phyloP scores from a whole-genome alignment of 92 coral and sea anemone species.

The Zoanthus sociatus region DNA sequence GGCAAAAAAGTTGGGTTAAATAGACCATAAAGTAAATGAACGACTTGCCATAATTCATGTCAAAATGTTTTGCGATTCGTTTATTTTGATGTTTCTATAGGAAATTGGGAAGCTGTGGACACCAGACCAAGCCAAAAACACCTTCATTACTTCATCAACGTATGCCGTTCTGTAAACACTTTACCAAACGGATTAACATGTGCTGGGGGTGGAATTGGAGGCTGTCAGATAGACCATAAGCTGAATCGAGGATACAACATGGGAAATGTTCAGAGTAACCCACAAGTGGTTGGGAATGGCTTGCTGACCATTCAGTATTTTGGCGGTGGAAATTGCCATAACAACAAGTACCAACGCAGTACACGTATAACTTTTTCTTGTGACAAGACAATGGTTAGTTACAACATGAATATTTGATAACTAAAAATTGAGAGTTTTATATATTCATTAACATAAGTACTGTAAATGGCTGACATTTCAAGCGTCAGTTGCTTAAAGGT shows the following conservation, averaged over 20 bases:
- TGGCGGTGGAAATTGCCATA: constrained; percentile 89
- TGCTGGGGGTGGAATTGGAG: constrained; percentile 82
- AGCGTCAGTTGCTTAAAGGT: no score
- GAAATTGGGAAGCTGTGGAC: constrained; percentile 98
- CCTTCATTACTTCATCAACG: constrained; percentile 89
- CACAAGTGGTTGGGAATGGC: constrained; percentile 58
- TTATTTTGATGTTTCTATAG: constrained; percentile 44
- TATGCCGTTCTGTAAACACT: constrained; percentile 80
- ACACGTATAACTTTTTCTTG: constrained; percentile 86
- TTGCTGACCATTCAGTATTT: constrained; percentile 76
- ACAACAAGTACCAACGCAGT: constrained; percentile 74
- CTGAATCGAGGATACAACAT: constrained; percentile 65
- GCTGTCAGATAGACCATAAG: constrained; percentile 84
- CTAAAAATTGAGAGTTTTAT: no score
- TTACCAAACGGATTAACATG: constrained; percentile 46
- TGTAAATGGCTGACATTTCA: no score
- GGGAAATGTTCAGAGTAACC: constrained; percentile 84
- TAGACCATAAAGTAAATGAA: no score
- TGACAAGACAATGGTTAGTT: constrained; percentile 74
- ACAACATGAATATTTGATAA: no score
- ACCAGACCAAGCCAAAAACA: constrained; percentile 72
- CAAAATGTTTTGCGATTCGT: not conserved
- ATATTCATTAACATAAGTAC: no score
- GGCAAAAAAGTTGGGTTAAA: no score
- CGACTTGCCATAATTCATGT: not conserved